Evolutionary conservation across 2,888 invertebrate genomes (phyloP).

Genomic region (Drosophila prolongata): DNA sequence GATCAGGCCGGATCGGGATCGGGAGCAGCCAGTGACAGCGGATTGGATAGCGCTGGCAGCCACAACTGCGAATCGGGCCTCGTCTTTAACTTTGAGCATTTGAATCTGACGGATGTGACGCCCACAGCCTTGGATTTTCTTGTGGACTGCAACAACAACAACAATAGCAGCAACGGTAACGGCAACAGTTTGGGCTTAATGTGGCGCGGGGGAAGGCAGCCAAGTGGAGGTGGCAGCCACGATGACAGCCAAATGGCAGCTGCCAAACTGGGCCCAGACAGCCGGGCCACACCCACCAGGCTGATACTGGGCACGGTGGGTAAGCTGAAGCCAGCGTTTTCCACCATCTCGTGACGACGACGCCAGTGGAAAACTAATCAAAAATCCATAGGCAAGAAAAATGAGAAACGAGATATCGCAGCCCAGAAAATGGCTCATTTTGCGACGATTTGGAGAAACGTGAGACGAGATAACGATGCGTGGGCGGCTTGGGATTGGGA

Average conservation of each 20-base stretch:
- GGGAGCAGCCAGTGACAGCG: slow-evolving; percentile 79
- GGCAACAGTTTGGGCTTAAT: slow-evolving; percentile 84
- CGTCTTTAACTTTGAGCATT: slow-evolving; percentile 83
- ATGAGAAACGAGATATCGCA: slow-evolving; percentile 6
- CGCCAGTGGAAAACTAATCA: slow-evolving; percentile 48
- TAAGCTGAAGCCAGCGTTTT: slow-evolving; percentile 79
- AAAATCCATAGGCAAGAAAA: slow-evolving; percentile 19
- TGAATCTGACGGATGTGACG: slow-evolving; percentile 77
- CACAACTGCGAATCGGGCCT: slow-evolving; percentile 77
- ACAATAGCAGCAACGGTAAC: slow-evolving; percentile 53
- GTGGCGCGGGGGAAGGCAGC: slow-evolving; percentile 64
- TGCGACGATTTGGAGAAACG: slow-evolving; percentile 61
- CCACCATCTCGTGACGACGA: slow-evolving; percentile 76
- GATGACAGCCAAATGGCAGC: slow-evolving; percentile 56
- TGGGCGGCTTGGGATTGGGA: slow-evolving; percentile 36
- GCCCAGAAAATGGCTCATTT: slow-evolving; percentile 21
- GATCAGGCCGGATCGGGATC: slow-evolving; percentile 55
- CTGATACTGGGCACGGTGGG: slow-evolving; percentile 76
- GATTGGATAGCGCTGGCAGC: slow-evolving; percentile 81
- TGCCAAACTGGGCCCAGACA: slow-evolving; percentile 55
- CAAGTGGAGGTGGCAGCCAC: slow-evolving; percentile 43
- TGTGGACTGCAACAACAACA: slow-evolving; percentile 78
- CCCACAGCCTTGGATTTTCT: slow-evolving; percentile 75
- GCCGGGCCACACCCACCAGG: slow-evolving; percentile 63
- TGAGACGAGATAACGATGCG: slow-evolving; percentile 33